A percentile compares a stretch with the other conserved stretches of the same genome.
Conservation (phyloP, 1,140 invertebrate genomes). For the Cydia strobilella region DNA sequence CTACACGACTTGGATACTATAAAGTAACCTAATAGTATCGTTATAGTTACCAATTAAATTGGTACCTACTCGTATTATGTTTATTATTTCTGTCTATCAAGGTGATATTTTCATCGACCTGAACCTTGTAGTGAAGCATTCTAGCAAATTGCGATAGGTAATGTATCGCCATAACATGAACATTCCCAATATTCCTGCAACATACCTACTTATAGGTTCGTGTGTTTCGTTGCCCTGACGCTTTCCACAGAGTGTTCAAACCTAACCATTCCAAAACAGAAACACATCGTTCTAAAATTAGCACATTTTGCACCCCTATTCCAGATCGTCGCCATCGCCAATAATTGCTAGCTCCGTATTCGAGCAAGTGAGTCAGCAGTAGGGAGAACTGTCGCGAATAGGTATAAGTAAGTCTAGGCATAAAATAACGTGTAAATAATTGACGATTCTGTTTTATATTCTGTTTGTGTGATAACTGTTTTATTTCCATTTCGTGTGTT, state of each 20-base stretch:
- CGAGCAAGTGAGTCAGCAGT: conserved; percentile 30
- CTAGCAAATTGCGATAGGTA: not conserved
- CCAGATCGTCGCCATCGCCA: conserved; percentile 8
- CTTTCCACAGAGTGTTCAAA: not conserved
- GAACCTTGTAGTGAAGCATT: not conserved
- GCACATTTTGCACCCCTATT: conserved; percentile 11
- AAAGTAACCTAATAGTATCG: too few relatives aligned
- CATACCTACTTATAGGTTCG: not conserved
- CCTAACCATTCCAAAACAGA: conserved; percentile 10
- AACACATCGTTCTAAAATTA: conserved; percentile 20
- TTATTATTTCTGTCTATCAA: not conserved
- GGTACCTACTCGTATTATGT: not conserved
- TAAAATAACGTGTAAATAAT: too few relatives aligned
- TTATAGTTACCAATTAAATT: too few relatives aligned
- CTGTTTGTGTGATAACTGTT: too few relatives aligned
- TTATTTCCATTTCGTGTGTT: too few relatives aligned
- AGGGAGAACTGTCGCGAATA: too few relatives aligned
- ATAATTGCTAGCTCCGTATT: conserved; percentile 26
- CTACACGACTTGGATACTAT: too few relatives aligned
- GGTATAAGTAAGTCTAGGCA: too few relatives aligned
- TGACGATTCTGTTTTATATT: too few relatives aligned
- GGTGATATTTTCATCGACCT: not conserved
- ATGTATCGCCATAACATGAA: not conserved
- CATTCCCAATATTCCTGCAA: not conserved
- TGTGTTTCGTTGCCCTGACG: not conserved